Conservation (phyloP, 2,113 vertebrate species). For the Hippocampus guttulatus region DNA sequence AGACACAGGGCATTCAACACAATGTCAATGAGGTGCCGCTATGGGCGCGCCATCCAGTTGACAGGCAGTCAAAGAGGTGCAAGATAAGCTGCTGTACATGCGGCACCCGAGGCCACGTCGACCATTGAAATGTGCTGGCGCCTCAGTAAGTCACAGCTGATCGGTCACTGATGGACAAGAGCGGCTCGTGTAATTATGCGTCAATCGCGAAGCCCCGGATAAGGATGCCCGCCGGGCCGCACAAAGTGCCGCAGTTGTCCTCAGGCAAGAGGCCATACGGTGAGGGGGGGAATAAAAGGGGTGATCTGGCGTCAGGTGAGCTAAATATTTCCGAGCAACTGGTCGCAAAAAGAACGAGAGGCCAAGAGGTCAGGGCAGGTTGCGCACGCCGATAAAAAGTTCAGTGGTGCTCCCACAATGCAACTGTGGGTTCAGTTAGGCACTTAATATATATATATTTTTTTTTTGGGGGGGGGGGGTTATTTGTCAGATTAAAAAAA, state of each 20-base stretch:
- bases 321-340: conserved; percentile 58
- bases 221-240: conserved; percentile 47
- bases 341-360: conserved; percentile 20
- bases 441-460: no score
- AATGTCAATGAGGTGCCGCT: conserved; percentile 64
- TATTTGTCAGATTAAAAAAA: no score
- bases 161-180: conserved; percentile 33
- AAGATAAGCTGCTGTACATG: conserved; percentile 59
- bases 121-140: conserved; percentile 54
- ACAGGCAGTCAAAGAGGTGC: conserved; percentile 61
- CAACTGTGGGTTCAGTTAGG: background rate
- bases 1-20: conserved; percentile 68
- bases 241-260: conserved; percentile 61
- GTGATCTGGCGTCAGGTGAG: conserved; percentile 42
- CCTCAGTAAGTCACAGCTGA: conserved; percentile 54
- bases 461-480: no score
- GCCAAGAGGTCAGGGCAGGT: conserved; percentile 60
- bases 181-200: conserved; percentile 38
- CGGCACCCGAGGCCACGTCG: conserved; percentile 58
- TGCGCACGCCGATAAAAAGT: conserved; percentile 61
- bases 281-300: conserved; percentile 19
- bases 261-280: conserved; percentile 53
- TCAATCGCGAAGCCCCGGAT: conserved; percentile 28
- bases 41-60: conserved; percentile 66
- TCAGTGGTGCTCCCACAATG: conserved; percentile 12